These are phyloP conservation scores for Elysia chlorotica DNA, from an alignment of 1,140 invertebrate genomes.

Conservation along the genomic window DNA sequence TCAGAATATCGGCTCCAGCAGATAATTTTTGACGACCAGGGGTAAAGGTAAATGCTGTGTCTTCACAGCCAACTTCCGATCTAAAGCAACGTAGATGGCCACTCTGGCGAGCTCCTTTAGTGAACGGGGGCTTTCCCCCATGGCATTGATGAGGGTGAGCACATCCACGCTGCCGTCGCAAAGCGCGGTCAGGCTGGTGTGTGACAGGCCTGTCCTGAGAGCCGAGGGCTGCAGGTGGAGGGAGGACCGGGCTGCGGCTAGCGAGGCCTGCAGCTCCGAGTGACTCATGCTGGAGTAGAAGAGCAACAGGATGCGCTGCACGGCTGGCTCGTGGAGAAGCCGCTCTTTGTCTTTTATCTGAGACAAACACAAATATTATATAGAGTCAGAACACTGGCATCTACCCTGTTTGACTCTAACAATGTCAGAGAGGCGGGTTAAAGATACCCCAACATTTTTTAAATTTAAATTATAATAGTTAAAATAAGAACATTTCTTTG, in stretches of 20 bases:
- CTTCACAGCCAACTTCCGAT: slow-evolving; percentile 37
- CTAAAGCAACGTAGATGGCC: slow-evolving; percentile 51
- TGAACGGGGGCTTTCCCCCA: slow-evolving; percentile 48
- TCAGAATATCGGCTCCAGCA: slow-evolving; percentile 41
- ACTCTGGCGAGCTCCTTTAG: slow-evolving; percentile 52
- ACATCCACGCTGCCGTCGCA: slow-evolving; percentile 33
- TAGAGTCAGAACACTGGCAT: too few relatives aligned
- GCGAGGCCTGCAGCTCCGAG: slow-evolving; percentile 45
- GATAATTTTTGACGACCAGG: slow-evolving; percentile 43
- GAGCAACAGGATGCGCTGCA: slow-evolving; percentile 43
- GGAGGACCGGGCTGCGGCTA: slow-evolving; percentile 42
- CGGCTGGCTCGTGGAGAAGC: slow-evolving; percentile 37
- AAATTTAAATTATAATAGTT: not conserved
- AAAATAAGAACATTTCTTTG: not conserved
- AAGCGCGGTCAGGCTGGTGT: not conserved
- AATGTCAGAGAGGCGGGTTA: not conserved
- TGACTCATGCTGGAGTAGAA: slow-evolving; percentile 59
- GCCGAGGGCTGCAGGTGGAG: slow-evolving; percentile 36
- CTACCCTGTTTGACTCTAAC: too few relatives aligned
- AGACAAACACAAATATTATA: not conserved
- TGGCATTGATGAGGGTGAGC: slow-evolving; percentile 34
- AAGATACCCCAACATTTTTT: not conserved
- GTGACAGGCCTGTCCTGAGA: not conserved
- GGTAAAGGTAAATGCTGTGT: slow-evolving; percentile 51
- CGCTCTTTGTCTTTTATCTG: slow-evolving; percentile 24